These are phyloP conservation scores for Narcine bancroftii DNA, from an alignment of 2,113 vertebrate species.

Conservation along the genomic window DNA sequence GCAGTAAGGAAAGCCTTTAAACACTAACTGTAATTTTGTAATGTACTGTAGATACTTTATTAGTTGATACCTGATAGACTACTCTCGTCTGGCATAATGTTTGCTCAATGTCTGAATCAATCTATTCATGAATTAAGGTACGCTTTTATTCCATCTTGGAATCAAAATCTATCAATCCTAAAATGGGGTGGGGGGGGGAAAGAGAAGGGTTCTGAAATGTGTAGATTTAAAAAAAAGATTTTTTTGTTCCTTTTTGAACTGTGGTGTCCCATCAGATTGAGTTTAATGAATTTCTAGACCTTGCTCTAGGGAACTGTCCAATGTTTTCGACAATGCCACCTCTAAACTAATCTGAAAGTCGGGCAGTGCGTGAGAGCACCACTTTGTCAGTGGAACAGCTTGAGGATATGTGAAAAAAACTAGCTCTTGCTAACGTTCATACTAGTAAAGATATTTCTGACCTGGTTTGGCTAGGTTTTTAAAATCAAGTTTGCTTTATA, in stretches of 20 bases:
- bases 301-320: not conserved
- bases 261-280: not conserved
- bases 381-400: not conserved
- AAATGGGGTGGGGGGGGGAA: not conserved
- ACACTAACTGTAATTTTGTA: constrained; percentile 29
- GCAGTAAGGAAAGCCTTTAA: not conserved
- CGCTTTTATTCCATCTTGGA: not conserved
- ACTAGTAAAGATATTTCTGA: not conserved
- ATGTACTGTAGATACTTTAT: not conserved
- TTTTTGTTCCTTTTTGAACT: not conserved
- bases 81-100: not conserved
- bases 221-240: not conserved
- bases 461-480: not conserved
- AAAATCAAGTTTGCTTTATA: not conserved
- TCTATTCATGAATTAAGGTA: not conserved
- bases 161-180: not conserved
- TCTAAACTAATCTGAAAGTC: not conserved
- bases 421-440: not conserved
- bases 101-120: not conserved
- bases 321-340: not conserved
- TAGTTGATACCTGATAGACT: not conserved
- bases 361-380: not conserved
- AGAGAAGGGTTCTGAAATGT: too few species aligned
- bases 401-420: not conserved
- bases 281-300: not conserved